A percentile compares a stretch with the other conserved stretches of the same genome.
Evolutionary conservation across 2,888 invertebrate genomes (phyloP).

Genomic region (Exephanes ischioxanthus): DNA sequence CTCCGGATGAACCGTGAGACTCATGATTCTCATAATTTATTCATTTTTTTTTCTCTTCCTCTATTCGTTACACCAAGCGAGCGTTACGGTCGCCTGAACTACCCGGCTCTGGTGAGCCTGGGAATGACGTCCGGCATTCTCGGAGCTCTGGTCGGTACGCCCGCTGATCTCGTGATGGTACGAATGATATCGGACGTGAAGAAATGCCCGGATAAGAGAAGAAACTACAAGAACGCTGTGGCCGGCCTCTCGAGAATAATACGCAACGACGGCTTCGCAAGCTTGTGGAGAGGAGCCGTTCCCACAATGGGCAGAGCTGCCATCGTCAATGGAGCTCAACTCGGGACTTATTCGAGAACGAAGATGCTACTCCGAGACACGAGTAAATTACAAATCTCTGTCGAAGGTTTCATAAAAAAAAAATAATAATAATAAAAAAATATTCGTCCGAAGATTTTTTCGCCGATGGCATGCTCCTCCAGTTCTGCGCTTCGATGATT

Average conservation of each 20-base stretch:
- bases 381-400: slow-evolving; percentile 62
- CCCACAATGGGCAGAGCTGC: slow-evolving; percentile 86
- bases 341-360: slow-evolving; percentile 89
- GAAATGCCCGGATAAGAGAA: slow-evolving; percentile 86
- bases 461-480: slow-evolving; percentile 74
- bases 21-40: background rate
- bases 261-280: slow-evolving; percentile 87
- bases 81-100: slow-evolving; percentile 70
- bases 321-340: slow-evolving; percentile 89
- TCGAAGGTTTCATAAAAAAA: no score
- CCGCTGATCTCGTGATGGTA: slow-evolving; percentile 87
- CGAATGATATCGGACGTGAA: slow-evolving; percentile 89
- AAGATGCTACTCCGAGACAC: slow-evolving; percentile 82
- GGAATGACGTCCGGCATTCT: slow-evolving; percentile 88
- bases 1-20: no score
- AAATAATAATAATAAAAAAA: no score
- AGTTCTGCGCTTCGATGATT: slow-evolving; percentile 88
- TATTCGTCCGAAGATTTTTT: slow-evolving; percentile 34
- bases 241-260: slow-evolving; percentile 87
- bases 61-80: slow-evolving; percentile 56
- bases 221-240: slow-evolving; percentile 88
- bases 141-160: slow-evolving; percentile 89
- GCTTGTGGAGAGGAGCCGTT: slow-evolving; percentile 87
- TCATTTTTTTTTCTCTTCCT: background rate
- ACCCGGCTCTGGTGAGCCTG: slow-evolving; percentile 77